Percentiles rank a stretch among this genome's conserved stretches.
phyloP scores from a whole-genome alignment of 2,113 vertebrate genomes.

The Odontophorus gujanensis region DNA sequence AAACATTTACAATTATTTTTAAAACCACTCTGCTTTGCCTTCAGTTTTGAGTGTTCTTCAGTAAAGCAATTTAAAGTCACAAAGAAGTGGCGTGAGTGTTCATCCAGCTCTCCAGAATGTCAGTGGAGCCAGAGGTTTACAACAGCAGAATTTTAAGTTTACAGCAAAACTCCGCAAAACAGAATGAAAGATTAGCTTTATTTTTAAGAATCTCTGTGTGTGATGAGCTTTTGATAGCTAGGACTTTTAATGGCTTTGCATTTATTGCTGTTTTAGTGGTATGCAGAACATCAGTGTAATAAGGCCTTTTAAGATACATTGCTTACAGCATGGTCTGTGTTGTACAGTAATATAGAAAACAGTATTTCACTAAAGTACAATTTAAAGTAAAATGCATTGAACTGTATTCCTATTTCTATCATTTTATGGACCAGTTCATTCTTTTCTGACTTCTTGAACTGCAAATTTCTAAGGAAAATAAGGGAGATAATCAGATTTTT shows the following conservation, averaged over 20 bases:
- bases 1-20: background rate
- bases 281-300: background rate
- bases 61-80: background rate
- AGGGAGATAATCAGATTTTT: background rate
- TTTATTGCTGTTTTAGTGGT: background rate
- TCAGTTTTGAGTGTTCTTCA: background rate
- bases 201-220: background rate
- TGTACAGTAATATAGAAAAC: background rate
- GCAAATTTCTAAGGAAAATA: background rate
- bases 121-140: background rate
- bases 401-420: background rate
- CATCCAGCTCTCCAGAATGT: background rate
- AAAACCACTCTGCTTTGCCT: background rate
- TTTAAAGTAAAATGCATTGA: background rate
- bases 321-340: background rate
- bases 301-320: background rate
- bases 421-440: background rate
- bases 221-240: background rate
- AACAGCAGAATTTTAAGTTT: conserved; percentile 20
- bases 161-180: conserved; percentile 28
- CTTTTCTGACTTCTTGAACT: background rate
- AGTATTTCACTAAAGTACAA: background rate
- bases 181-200: background rate
- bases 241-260: background rate
- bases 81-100: background rate